phyloP scores from a whole-genome alignment of 2,797 vertebrate species.

The Taeniopygia guttata region DNA sequence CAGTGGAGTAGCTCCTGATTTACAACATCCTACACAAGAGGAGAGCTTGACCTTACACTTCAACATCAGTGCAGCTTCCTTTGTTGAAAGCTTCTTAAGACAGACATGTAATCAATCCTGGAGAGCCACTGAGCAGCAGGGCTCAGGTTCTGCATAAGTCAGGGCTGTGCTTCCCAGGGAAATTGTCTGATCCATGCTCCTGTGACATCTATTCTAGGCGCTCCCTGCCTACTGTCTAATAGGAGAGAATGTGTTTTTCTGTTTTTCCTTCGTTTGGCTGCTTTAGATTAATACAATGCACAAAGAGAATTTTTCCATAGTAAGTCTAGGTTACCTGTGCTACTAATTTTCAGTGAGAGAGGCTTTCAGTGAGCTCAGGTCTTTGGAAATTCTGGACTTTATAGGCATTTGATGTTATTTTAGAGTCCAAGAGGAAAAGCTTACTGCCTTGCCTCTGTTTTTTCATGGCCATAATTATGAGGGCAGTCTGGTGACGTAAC shows the following conservation, averaged over 20 bases:
- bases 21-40: slow-evolving; percentile 49
- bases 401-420: slow-evolving; percentile 38
- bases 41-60: slow-evolving; percentile 63
- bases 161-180: not conserved
- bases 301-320: not conserved
- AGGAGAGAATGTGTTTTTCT: not conserved
- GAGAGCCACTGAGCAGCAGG: not conserved
- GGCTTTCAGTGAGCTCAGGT: slow-evolving; percentile 7
- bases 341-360: not conserved
- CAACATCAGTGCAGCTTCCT: slow-evolving; percentile 37
- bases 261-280: not conserved
- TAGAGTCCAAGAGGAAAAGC: slow-evolving; percentile 49
- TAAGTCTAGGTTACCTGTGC: not conserved
- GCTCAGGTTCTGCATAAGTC: slow-evolving; percentile 33
- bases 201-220: not conserved
- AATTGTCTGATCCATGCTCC: not conserved
- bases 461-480: slow-evolving; percentile 50
- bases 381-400: slow-evolving; percentile 43
- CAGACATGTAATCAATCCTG: slow-evolving; percentile 50
- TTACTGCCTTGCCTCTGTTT: slow-evolving; percentile 51
- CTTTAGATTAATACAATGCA: not conserved
- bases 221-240: not conserved
- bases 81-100: slow-evolving; percentile 53
- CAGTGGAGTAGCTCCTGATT: slow-evolving; percentile 30
- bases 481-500: slow-evolving; percentile 44